phyloP scores from a whole-genome alignment of 2,113 vertebrate genomes.

The Percina caprodes region DNA sequence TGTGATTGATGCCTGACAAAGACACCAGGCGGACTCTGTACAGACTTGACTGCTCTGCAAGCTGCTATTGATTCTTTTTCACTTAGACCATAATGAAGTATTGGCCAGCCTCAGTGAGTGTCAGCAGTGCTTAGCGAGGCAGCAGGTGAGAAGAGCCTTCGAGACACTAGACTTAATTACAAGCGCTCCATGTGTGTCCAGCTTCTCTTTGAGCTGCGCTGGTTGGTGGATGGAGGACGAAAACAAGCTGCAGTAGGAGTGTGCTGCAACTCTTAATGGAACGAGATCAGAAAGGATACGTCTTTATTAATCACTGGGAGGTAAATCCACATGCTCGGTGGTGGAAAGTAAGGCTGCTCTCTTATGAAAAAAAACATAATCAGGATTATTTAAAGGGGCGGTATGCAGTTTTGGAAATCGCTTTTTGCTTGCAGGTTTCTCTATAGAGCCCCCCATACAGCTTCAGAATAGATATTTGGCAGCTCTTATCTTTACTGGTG shows the following conservation, averaged over 20 bases:
- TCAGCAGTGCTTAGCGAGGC: constrained; percentile 65
- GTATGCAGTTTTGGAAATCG: no score
- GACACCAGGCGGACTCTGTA: constrained; percentile 11
- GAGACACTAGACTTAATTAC: constrained; percentile 61
- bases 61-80: constrained; percentile 70
- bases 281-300: neutral
- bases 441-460: no score
- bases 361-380: no score
- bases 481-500: no score
- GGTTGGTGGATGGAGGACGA: neutral
- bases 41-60: constrained; percentile 29
- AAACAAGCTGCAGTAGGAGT: neutral
- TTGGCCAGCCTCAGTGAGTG: constrained; percentile 52
- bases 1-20: constrained; percentile 68
- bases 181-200: constrained; percentile 20
- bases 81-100: constrained; percentile 75
- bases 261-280: neutral
- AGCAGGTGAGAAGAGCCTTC: constrained; percentile 60
- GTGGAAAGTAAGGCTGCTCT: neutral
- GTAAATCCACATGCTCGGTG: neutral
- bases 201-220: constrained; percentile 12
- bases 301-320: neutral
- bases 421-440: no score
- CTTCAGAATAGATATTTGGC: no score
- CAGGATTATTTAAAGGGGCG: no score